phyloP scores from a whole-genome alignment of 2,888 invertebrate species.

The Machimus rusticus region DNA sequence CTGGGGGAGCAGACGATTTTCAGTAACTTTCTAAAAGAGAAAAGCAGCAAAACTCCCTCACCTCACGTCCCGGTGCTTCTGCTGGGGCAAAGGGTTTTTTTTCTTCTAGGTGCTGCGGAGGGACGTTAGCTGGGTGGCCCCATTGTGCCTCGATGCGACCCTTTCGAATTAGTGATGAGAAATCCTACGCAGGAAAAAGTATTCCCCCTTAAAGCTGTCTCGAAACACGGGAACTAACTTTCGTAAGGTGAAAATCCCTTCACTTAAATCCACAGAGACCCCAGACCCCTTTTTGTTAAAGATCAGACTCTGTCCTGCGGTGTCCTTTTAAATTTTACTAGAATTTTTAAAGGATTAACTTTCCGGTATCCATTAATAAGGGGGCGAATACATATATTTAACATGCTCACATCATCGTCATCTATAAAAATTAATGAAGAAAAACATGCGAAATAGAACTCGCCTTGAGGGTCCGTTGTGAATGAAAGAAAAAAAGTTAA shows the following conservation, averaged over 20 bases:
- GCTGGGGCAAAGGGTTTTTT: background rate
- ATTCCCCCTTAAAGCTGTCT: background rate
- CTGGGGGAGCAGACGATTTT: background rate
- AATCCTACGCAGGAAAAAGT: background rate
- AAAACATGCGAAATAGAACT: too few species aligned
- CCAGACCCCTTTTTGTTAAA: background rate
- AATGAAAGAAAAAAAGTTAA: too few species aligned
- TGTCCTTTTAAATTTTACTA: background rate
- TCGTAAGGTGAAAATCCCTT: background rate
- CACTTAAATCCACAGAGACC: background rate
- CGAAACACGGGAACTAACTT: background rate
- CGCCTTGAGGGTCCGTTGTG: too few species aligned
- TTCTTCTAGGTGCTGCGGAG: background rate
- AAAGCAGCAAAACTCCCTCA: background rate
- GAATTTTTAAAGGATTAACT: background rate
- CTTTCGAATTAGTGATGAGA: background rate
- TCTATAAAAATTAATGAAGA: too few species aligned
- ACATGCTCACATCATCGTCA: background rate
- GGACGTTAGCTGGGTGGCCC: background rate
- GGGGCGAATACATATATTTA: background rate
- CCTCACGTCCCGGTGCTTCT: background rate
- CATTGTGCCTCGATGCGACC: background rate
- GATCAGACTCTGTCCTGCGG: background rate
- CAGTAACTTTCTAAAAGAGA: constrained; percentile 10
- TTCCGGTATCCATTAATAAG: background rate